phyloP scores from a whole-genome alignment of 2,888 invertebrate genomes.

The Archips xylosteana region DNA sequence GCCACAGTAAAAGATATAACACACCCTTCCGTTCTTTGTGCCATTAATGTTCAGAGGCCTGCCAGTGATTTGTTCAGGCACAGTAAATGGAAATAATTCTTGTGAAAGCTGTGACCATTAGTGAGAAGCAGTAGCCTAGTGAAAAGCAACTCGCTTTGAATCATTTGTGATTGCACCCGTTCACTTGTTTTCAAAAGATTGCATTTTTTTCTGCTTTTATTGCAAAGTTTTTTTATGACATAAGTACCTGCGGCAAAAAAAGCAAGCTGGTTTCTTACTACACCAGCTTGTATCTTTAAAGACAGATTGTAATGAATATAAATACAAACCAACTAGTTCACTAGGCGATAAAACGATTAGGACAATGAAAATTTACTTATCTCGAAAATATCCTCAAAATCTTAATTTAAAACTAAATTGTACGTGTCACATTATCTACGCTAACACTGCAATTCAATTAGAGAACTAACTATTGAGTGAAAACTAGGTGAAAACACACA shows the following conservation, averaged over 20 bases:
- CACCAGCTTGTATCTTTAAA: no score
- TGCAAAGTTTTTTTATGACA: no score
- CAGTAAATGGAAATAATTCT: background rate
- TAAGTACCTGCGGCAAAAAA: background rate
- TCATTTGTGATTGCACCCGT: background rate
- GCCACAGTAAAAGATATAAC: background rate
- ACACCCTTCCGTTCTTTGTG: constrained; percentile 2
- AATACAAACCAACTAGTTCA: no score
- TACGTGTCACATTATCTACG: no score
- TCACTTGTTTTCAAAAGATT: background rate
- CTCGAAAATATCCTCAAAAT: no score
- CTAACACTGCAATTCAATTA: no score
- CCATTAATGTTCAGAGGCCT: background rate
- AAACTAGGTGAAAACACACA: background rate
- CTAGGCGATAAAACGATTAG: no score
- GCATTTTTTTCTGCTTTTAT: background rate
- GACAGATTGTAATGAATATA: no score
- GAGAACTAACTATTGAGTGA: background rate
- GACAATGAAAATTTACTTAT: no score
- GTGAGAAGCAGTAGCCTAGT: background rate
- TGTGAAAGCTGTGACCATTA: constrained; percentile 10
- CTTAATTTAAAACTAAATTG: no score
- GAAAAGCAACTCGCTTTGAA: background rate
- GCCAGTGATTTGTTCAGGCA: background rate
- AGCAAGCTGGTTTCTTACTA: background rate